Base-by-base conservation (phyloP, 2,888 invertebrate species). In the Ditylenchus weischeri region DNA sequence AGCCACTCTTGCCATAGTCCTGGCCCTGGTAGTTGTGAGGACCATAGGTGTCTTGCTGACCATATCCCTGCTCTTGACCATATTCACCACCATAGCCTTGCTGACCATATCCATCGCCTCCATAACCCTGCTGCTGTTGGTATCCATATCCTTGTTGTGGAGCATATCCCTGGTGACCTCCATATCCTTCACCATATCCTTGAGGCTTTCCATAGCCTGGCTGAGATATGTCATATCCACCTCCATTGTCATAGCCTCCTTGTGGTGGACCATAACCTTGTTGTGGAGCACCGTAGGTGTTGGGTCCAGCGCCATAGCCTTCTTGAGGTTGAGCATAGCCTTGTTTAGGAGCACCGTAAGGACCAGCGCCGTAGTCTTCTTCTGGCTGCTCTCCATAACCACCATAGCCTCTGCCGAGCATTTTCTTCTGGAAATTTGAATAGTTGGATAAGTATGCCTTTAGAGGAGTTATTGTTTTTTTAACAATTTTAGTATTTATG, bases 291-390 rank as follows among this genome's bases (percentile, higher is more conserved):
- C 36, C 51, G 35, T 38, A 8, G 35, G 13, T 63, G 29, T 23
- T 21, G 48, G 48, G 21, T 15, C 36, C 51, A 5, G 19, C 43
- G 18, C 36, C 51, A 21, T 65, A 61, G 19, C 38, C 19, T 43
- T 23, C 61, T 5, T 65, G 21, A 18, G 43, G 48, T 36, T 63
- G 36, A 23, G 58, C 38, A 60, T 43, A n/a, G 35, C 60, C 60
- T 36, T 36, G 23, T 19, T 61, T 2, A n/a, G 13, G 23, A 29
- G 29, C 11, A 6, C 36, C 51, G 35, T 38, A 8, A 35, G 13
- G 21, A 23, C 36, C 51, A n/a, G 35, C 43, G 7, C 36, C 51
- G 11, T 65, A 61, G 13, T 19, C 19, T 19, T 64, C 29, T 3
- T 18, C 13, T 11, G 21, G 47, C 11, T 54, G 57, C 18, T 36